These are phyloP conservation scores for Gallinago paraguaiae DNA, from an alignment of 2,113 vertebrate genomes.

Conservation along the genomic window DNA sequence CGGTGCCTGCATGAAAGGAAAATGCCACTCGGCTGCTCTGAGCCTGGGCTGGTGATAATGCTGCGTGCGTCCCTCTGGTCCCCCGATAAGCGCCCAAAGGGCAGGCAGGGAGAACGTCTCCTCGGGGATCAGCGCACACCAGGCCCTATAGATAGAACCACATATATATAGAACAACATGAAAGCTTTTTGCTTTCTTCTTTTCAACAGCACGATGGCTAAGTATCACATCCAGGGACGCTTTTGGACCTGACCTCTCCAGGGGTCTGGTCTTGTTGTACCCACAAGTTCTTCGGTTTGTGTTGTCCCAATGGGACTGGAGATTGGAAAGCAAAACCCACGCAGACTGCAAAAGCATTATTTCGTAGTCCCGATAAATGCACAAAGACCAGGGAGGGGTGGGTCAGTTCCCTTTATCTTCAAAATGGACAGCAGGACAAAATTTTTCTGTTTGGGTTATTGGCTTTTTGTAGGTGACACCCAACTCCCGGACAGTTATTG, in stretches of 20 bases:
- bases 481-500: neutral
- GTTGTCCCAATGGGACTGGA: neutral
- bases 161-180: slow-evolving; percentile 76
- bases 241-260: slow-evolving; percentile 4
- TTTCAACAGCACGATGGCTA: slow-evolving; percentile 32
- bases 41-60: slow-evolving; percentile 70
- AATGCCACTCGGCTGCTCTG: slow-evolving; percentile 64
- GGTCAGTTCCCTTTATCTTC: neutral
- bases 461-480: neutral
- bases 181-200: slow-evolving; percentile 59
- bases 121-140: slow-evolving; percentile 70
- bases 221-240: neutral
- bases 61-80: slow-evolving; percentile 37
- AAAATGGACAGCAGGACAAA: neutral
- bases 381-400: accelerated
- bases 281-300: neutral
- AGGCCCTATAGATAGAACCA: slow-evolving; percentile 42
- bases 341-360: neutral
- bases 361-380: neutral
- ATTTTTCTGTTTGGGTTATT: neutral
- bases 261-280: neutral
- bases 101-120: slow-evolving; percentile 72
- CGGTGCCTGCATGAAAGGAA: slow-evolving; percentile 67
- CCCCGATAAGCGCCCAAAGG: slow-evolving; percentile 66
- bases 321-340: neutral